A percentile compares a stretch with the other conserved stretches of the same genome.
Conservation (phyloP, 2,113 vertebrate genomes). For the Atractosteus spatula region DNA sequence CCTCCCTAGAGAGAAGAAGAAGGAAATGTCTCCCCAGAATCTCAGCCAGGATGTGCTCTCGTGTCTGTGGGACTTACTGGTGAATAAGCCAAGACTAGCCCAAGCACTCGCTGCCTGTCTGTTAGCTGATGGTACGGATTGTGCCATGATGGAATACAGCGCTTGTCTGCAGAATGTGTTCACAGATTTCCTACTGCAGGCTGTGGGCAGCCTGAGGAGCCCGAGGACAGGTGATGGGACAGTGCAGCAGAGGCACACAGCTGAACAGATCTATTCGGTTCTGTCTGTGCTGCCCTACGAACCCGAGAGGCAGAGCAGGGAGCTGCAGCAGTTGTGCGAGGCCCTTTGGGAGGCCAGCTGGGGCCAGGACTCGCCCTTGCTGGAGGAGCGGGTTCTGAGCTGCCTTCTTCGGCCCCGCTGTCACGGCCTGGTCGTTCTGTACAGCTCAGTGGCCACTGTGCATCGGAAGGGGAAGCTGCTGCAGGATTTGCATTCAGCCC, state of each 20-base stretch:
- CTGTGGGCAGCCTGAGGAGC: constrained; percentile 43
- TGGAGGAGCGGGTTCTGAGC: constrained; percentile 77
- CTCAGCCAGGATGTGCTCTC: constrained; percentile 66
- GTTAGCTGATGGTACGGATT: constrained; percentile 41
- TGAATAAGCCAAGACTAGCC: constrained; percentile 65
- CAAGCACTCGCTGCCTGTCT: constrained; percentile 76
- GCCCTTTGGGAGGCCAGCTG: constrained; percentile 73
- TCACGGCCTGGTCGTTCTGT: constrained; percentile 62
- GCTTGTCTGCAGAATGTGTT: constrained; percentile 68
- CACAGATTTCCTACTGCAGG: constrained; percentile 71
- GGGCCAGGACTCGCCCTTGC: constrained; percentile 55
- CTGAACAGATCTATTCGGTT: constrained; percentile 69
- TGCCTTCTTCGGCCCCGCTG: constrained; percentile 73
- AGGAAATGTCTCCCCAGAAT: constrained; percentile 32
- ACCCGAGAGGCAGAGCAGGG: constrained; percentile 44
- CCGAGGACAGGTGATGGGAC: constrained; percentile 29
- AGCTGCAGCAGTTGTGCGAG: constrained; percentile 72
- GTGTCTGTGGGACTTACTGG: constrained; percentile 70
- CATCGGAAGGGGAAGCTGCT: constrained; percentile 67
- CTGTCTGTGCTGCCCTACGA: constrained; percentile 73
- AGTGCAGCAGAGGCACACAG: constrained; percentile 33
- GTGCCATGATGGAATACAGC: constrained; percentile 18
- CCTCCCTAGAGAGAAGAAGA: constrained; percentile 39
- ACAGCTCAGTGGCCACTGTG: constrained; percentile 69
- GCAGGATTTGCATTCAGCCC: constrained; percentile 48